Base-by-base conservation (phyloP, 2,113 vertebrate genomes). In the Lates calcarifer region DNA sequence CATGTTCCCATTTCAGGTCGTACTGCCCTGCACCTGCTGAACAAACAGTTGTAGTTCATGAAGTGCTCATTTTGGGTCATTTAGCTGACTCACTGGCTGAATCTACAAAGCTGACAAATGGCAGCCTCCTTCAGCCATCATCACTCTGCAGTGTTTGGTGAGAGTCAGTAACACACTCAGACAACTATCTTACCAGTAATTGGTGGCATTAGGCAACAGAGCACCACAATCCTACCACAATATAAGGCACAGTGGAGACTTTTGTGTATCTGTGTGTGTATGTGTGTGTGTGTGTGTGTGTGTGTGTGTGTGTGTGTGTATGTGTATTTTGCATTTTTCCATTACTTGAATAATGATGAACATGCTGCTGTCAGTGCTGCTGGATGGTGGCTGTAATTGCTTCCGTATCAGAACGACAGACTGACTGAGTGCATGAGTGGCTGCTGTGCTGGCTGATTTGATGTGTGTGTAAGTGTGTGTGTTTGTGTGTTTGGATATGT, bases 371-470 rank as follows among this genome's bases (percentile, higher is more conserved):
- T 45, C 47, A 8, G 47, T 37, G 58, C 31, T 41, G 57, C 45
- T 41, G 65, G 12, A 24, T 12, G 29, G 35, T 5, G 43, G n/a
- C 78, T 60, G 31, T 74, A 53, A 67, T 60, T 41, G 53, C 20
- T 53, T 29, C 78, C 10, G 31, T 24, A 33, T 41, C 41, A 24
- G 6, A 49, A 61, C 13, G 67, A 39, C 55, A 61, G 55, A 51
- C n/a, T 12, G 41, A 14, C 20, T 7, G 31, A 6, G 29, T 6
- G 45, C 29, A 67, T 1, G 31, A 49, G 22, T 1, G n/a, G 56
- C 57, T 39, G 72, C 26, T 26, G 22, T 18, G 66, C 45, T 58
- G n/a, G 18, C 51, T 22, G 35, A 41, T 55, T 15, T 28, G 4
- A 14, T 60, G 56, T 24, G 29, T 49, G 39, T 49, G 22, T 61